These are phyloP conservation scores for Ciconia boyciana DNA, from an alignment of 2,113 vertebrate genomes.

Conservation along the genomic window DNA sequence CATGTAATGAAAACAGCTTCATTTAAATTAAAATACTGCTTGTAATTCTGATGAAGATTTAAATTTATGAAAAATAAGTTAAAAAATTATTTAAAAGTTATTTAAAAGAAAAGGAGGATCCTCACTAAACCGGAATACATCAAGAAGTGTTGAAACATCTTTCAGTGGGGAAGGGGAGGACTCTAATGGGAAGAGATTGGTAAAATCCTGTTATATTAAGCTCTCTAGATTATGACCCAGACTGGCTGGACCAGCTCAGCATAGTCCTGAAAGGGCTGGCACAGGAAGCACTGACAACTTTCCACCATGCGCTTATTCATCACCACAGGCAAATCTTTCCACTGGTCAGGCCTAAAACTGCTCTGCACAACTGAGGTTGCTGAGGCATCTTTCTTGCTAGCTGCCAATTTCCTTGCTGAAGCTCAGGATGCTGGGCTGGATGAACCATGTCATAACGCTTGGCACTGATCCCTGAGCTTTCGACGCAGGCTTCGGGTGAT, in stretches of 20 bases:
- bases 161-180: not conserved
- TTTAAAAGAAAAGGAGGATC: not conserved
- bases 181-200: not conserved
- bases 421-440: not conserved
- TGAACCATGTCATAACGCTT: not conserved
- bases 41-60: not conserved
- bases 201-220: not conserved
- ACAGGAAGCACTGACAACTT: not conserved
- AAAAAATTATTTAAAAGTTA: not conserved
- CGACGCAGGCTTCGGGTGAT: fast-evolving
- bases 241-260: not conserved
- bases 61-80: not conserved
- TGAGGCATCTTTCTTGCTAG: not conserved
- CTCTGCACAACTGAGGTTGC: not conserved
- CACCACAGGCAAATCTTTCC: not conserved
- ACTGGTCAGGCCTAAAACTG: not conserved
- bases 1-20: not conserved
- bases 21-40: conserved; percentile 1
- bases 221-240: not conserved
- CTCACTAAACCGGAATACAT: not conserved
- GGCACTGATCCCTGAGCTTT: not conserved
- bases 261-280: not conserved
- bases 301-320: not conserved
- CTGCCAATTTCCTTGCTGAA: not conserved
- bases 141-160: not conserved